Evolutionary conservation across 2,888 invertebrate species (phyloP).

Genomic region (Anagyrus pseudococci): DNA sequence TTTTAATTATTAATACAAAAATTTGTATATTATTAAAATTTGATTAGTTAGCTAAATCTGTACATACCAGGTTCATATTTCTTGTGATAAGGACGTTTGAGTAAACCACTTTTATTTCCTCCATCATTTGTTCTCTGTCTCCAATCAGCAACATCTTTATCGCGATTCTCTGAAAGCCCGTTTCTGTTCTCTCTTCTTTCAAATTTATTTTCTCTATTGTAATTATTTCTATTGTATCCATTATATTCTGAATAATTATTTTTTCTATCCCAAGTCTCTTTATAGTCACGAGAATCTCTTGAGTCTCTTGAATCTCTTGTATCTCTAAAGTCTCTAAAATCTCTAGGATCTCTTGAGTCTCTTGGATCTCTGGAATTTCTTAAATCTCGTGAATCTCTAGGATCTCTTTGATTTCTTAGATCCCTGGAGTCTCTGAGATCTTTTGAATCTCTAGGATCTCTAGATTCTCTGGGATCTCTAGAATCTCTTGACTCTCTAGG

Average conservation of each 20-base stretch:
- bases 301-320: conserved; percentile 23
- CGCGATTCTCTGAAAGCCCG: conserved; percentile 39
- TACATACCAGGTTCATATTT: conserved; percentile 47
- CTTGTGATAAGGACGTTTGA: conserved; percentile 44
- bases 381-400: not conserved
- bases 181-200: conserved; percentile 41
- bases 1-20: not conserved
- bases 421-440: no score
- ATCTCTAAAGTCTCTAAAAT: not conserved
- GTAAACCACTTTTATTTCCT: conserved; percentile 57
- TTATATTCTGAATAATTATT: conserved; percentile 44
- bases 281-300: conserved; percentile 25
- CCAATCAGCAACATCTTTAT: conserved; percentile 50
- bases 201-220: conserved; percentile 39
- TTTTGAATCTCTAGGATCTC: conserved; percentile 11
- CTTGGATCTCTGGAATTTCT: not conserved
- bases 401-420: no score
- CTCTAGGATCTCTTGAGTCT: conserved; percentile 35
- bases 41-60: not conserved
- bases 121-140: conserved; percentile 59
- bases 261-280: conserved; percentile 44
- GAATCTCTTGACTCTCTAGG: not conserved
- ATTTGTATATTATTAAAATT: not conserved
- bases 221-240: conserved; percentile 42
- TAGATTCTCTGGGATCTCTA: conserved; percentile 34